phyloP scores from a whole-genome alignment of 2,888 invertebrate species.

The Omphaloscelis lunosa region DNA sequence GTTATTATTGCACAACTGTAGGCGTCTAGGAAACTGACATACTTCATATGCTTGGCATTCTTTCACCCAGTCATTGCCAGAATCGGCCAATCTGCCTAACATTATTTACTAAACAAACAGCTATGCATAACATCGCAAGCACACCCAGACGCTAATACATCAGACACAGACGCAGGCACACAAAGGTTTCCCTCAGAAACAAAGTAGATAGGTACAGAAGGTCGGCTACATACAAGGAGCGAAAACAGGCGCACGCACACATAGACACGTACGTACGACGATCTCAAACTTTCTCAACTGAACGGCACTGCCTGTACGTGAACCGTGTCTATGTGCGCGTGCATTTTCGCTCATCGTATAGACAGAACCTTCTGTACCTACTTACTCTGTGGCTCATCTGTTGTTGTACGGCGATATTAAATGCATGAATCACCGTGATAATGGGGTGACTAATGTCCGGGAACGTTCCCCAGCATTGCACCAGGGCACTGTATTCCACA shows the following conservation, averaged over 20 bases:
- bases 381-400: constrained; percentile 36
- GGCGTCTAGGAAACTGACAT: background rate
- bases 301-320: background rate
- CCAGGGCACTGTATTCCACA: constrained; percentile 85
- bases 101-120: constrained; percentile 7
- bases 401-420: constrained; percentile 71
- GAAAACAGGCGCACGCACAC: background rate
- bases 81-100: background rate
- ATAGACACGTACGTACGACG: background rate
- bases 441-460: constrained; percentile 86
- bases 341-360: background rate
- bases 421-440: constrained; percentile 81
- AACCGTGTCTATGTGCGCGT: background rate
- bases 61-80: background rate
- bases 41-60: too few species aligned
- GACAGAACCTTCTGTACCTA: background rate
- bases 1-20: background rate
- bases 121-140: constrained; percentile 18
- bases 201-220: constrained; percentile 10
- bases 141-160: constrained; percentile 45
- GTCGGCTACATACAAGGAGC: too few species aligned
- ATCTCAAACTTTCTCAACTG: background rate
- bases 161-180: constrained; percentile 45
- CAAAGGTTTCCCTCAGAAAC: constrained; percentile 52
- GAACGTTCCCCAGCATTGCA: constrained; percentile 88